Conservation (phyloP, 2,113 vertebrate genomes). For the Catharus bicknelli region DNA sequence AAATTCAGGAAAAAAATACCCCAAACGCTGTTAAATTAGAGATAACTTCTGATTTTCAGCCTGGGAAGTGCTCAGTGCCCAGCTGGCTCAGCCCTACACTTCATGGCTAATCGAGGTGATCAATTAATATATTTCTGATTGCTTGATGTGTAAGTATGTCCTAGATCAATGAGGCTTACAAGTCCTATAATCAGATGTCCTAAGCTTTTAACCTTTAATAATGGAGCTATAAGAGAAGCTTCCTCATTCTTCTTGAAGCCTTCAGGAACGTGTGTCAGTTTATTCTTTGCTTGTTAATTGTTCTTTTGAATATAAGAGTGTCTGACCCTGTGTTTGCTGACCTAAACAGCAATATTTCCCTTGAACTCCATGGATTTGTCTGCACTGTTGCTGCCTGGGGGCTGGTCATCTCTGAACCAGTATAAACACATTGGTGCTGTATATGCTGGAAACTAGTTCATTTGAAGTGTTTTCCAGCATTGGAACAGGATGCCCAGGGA, state of each 20-base stretch:
- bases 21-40: background rate
- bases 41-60: background rate
- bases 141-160: background rate
- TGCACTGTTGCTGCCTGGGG: background rate
- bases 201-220: slow-evolving; percentile 3
- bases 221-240: background rate
- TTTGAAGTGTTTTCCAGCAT: background rate
- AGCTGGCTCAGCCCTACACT: background rate
- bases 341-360: background rate
- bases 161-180: slow-evolving; percentile 27
- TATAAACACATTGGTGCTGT: background rate
- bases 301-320: background rate
- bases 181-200: background rate
- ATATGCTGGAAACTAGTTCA: background rate
- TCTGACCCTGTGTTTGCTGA: background rate
- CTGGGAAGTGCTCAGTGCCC: background rate
- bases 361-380: background rate
- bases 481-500: background rate
- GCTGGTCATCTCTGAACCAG: background rate
- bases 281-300: background rate
- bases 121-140: slow-evolving; percentile 27
- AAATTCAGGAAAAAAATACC: background rate
- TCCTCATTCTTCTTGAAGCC: background rate
- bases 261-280: background rate
- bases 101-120: background rate